Percentiles rank a stretch among this genome's conserved stretches.
Conservation (phyloP, 2,797 vertebrate species). For the Micropoecilia bifurca region DNA sequence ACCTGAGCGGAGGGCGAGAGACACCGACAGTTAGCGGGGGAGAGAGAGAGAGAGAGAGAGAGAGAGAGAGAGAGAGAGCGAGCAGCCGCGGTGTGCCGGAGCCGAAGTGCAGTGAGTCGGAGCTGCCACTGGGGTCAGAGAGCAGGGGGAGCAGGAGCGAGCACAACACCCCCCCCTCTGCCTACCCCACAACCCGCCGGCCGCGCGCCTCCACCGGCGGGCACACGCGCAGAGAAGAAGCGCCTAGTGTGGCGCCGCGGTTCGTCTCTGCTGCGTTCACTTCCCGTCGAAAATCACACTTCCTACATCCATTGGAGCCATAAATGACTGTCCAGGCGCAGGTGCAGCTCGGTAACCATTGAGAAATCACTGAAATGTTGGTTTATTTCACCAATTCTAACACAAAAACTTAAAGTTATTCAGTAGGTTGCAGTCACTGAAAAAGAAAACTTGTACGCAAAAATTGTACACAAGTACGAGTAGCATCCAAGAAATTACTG, state of each 20-base stretch:
- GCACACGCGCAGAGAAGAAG: slow-evolving; percentile 48
- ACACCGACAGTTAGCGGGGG: slow-evolving; percentile 69
- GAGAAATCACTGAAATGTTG: not conserved
- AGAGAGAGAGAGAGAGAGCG: slow-evolving; percentile 71
- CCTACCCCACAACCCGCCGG: slow-evolving; percentile 70
- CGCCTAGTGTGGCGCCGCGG: slow-evolving; percentile 14
- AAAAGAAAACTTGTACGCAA: no score
- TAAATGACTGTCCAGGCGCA: not conserved
- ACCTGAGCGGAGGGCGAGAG: slow-evolving; percentile 76
- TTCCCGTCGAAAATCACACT: slow-evolving; percentile 35
- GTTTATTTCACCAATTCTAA: not conserved
- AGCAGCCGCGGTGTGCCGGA: slow-evolving; percentile 77
- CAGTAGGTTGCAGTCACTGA: not conserved
- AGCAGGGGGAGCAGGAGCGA: slow-evolving; percentile 77
- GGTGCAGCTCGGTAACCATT: not conserved
- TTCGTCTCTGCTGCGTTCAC: slow-evolving; percentile 55
- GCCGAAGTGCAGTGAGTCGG: slow-evolving; percentile 86
- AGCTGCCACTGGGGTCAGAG: slow-evolving; percentile 87
- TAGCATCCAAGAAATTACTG: no score
- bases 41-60: slow-evolving; percentile 62
- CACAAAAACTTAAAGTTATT: not conserved
- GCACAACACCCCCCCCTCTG: slow-evolving; percentile 74
- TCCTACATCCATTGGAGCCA: not conserved
- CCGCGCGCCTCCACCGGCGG: slow-evolving; percentile 63
- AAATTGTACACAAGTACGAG: no score